Evolutionary conservation across 2,797 vertebrate genomes (phyloP).

Genomic region (Thalassophryne amazonica): DNA sequence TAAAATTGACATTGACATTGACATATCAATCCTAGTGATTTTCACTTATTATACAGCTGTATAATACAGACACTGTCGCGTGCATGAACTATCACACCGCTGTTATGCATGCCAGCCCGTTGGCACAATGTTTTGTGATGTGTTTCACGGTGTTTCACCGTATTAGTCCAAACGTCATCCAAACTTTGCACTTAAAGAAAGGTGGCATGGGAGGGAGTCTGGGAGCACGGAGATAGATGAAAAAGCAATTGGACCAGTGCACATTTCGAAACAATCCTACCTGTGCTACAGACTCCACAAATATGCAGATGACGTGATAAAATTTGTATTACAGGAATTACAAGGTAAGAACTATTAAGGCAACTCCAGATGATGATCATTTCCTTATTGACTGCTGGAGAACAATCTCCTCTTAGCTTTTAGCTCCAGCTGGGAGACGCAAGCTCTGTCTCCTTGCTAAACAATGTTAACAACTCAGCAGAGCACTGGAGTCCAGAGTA

Average conservation of each 20-base stretch:
- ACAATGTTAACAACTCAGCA: conserved; percentile 30
- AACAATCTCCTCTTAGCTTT: conserved; percentile 34
- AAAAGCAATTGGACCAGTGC: conserved; percentile 29
- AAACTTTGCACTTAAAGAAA: too few relatives aligned
- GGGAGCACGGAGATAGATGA: conserved; percentile 29
- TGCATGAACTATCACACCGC: too few relatives aligned
- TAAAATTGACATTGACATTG: too few relatives aligned
- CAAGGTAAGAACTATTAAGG: conserved; percentile 46
- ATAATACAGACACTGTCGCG: too few relatives aligned
- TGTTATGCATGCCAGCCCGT: too few relatives aligned
- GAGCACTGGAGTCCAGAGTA: conserved; percentile 34
- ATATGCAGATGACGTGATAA: conserved; percentile 62
- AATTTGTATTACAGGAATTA: conserved; percentile 42
- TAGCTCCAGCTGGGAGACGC: conserved; percentile 22
- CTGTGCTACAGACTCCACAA: conserved; percentile 59
- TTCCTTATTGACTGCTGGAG: conserved; percentile 56
- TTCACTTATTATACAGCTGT: too few relatives aligned
- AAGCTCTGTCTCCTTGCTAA: conserved; percentile 29
- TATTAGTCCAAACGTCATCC: too few relatives aligned
- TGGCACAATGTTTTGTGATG: too few relatives aligned
- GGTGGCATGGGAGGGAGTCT: not conserved
- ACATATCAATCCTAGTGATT: too few relatives aligned
- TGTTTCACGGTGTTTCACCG: too few relatives aligned
- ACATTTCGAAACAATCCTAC: conserved; percentile 25
- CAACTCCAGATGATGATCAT: conserved; percentile 61